A percentile compares a stretch with the other conserved stretches of the same genome.
Conservation (phyloP, 2,797 vertebrate genomes). For the Clamator glandarius region DNA sequence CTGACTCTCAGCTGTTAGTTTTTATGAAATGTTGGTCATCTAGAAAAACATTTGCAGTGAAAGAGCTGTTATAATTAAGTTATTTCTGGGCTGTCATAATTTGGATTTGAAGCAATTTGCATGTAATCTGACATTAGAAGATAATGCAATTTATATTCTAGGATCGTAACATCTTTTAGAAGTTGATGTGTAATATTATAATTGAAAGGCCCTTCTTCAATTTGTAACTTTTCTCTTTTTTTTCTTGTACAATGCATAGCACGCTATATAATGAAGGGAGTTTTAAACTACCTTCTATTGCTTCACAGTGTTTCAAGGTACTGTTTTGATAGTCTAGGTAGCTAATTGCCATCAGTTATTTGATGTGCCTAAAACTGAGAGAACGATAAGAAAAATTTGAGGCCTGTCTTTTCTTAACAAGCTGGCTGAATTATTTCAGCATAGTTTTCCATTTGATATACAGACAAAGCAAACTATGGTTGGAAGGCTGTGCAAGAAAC, state of each 20-base stretch:
- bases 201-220: not conserved
- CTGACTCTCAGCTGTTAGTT: not conserved
- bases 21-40: not conserved
- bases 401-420: not conserved
- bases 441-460: not conserved
- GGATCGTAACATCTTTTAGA: not conserved
- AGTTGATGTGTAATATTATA: not conserved
- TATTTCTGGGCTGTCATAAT: not conserved
- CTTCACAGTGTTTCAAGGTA: not conserved
- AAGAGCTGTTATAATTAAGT: not conserved
- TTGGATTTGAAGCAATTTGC: not conserved
- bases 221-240: not conserved
- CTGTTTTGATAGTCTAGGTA: not conserved
- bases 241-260: not conserved
- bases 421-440: not conserved
- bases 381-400: not conserved
- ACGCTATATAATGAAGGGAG: rapidly evolving
- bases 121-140: not conserved
- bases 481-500: not conserved
- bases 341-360: not conserved
- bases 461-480: not conserved
- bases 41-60: not conserved
- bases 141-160: not conserved
- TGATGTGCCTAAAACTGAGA: not conserved
- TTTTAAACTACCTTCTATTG: not conserved